Base-by-base conservation (phyloP, 2,797 vertebrate species). In the Phaenicophaeus curvirostris region DNA sequence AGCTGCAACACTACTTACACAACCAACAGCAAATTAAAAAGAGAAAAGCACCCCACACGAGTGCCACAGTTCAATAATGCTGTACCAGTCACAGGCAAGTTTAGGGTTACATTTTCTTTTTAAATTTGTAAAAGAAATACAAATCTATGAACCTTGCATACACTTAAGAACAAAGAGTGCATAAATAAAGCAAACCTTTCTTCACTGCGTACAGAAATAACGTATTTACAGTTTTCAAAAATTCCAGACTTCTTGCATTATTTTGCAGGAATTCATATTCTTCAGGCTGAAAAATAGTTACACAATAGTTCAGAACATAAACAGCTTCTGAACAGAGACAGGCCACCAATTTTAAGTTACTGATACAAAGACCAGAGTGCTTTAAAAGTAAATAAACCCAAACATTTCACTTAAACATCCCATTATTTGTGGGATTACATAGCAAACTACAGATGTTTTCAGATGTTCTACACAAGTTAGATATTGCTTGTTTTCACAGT, bases 161-260 rank as follows among this genome's bases (percentile, higher is more conserved):
- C 46, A 87, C 67, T 72, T 85, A 74, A 73, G 82, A 94, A 90
- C 50, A 76, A 91, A 84, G 59, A 48, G 79, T 68, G 84, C 85
- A 94, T 93, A 93, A 94, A 96, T 76, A 96, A 58, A 53, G 61
- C 2, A 21, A 81, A 57, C 57, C 71, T 90, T 91, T 73, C 77
- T 75, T 86, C 68, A 79, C 89, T 79, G 90, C 82, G 76, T 86
- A 96, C 82, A 95, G 92, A 91, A 92, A 82, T 87, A 87, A 85
- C 76, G 84, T 87, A 94, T 94, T 93, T 93, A 95, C 84, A 94
- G 53, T 24, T 82, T 59, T 85, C 50, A 87, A 91, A 90, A 85
- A 63, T 67, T 84, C 61, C 67, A 14, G 59, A 73, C 53, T 78
- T 87, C 76, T 65, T 73, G 66, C 35, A 84, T 51, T 73, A 51